Base-by-base conservation (phyloP, 2,797 vertebrate genomes). In the Micropoecilia bifurca region DNA sequence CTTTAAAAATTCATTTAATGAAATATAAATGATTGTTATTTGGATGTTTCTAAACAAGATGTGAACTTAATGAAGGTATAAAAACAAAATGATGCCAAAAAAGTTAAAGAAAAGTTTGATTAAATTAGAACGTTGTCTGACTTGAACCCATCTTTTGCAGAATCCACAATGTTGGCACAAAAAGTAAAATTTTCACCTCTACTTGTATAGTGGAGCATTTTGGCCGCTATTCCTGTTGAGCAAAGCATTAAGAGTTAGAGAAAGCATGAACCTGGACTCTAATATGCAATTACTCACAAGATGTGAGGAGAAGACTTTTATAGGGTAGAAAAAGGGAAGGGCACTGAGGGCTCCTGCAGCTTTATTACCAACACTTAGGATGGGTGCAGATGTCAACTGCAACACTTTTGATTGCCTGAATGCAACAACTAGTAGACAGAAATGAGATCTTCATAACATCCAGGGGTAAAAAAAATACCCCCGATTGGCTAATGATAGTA, bases 271-370 rank as follows among this genome's bases (percentile, higher is more conserved):
- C 86, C 89, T 93, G 87, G 85, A 85, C 84, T 89, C 83, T 82
- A 92, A 93, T 91, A 89, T 92, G 88, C 92, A 94, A 94, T 95
- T 94, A 94, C 94, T 94, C 90, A 90, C 72, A 87, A 93, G 90
- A 92, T 93, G 93, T 59, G n/a, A 30, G 33, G 63, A 41, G 33
- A 22, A 59, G 6, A 36, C 30, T 63, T 63, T 63, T 63, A 36
- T 18, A 63, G 61, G 18, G 61, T 3, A 16, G 33, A 36, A 8
- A 20, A 36, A 33, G 28, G 57, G 18, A 63, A 36, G 61, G 14
- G 7, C 57, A 33, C 30, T 18, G 36, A 41, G 63, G 63, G 18
- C 3, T 41, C 18, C 36, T 39, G 20, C 33, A 68, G 18, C 39
- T 63, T 22, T 22, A 68, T 68, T 41, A 68, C 36, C 22, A 68